phyloP scores from a whole-genome alignment of 2,888 invertebrate genomes.

The Yponomeuta sedellus region DNA sequence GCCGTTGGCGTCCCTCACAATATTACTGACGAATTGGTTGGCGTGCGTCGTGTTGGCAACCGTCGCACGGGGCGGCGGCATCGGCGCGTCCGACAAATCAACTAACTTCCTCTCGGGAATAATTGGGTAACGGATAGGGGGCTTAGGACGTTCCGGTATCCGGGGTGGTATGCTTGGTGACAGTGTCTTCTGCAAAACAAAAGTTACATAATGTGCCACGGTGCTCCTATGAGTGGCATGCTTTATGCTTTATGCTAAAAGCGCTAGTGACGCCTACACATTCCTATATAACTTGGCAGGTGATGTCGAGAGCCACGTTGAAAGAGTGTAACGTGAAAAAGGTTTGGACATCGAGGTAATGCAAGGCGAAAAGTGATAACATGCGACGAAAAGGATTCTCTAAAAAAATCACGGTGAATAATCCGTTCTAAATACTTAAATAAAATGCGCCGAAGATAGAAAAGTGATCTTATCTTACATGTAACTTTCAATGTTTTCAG shows the following conservation, averaged over 20 bases:
- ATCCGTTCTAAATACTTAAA: background rate
- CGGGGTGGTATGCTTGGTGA: constrained; percentile 64
- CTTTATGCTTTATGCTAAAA: background rate
- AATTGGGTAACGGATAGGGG: constrained; percentile 62
- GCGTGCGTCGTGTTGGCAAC: constrained; percentile 33
- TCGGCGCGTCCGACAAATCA: constrained; percentile 62
- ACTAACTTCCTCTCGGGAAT: constrained; percentile 64
- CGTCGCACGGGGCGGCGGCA: constrained; percentile 55
- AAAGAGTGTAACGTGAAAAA: background rate
- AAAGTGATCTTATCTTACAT: background rate
- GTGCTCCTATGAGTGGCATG: constrained; percentile 42
- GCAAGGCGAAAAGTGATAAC: background rate
- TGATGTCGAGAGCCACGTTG: background rate
- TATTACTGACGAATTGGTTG: constrained; percentile 61
- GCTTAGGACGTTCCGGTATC: constrained; percentile 65
- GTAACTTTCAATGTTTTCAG: constrained; percentile 1
- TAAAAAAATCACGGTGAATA: background rate
- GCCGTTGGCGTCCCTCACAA: constrained; percentile 47
- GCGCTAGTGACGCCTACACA: background rate
- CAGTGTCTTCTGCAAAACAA: constrained; percentile 71
- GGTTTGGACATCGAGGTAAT: background rate
- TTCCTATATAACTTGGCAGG: background rate
- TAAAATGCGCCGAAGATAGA: background rate
- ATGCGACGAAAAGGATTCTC: background rate
- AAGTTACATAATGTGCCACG: constrained; percentile 63